Base-by-base conservation (phyloP, 35 echinoderm and acorn worm species). In the Heliocidaris erythrogramma region DNA sequence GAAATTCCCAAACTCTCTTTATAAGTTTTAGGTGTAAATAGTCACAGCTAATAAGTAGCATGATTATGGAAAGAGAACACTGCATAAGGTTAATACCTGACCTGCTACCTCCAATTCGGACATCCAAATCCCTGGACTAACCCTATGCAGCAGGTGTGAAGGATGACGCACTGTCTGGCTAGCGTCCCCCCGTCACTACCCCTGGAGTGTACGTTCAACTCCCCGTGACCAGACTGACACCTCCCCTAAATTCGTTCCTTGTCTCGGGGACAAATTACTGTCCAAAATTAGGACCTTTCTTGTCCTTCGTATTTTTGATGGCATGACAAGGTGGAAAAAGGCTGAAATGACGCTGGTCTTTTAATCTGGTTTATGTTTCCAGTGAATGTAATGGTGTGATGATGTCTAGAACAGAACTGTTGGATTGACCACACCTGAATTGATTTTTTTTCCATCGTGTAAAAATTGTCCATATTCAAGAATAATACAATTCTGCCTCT, bases 241-340 rank as follows among this genome's bases (percentile, higher is more conserved):
- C 65, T 78, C 65, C 65, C 65, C 65, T 78, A 78, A 18, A 78
- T 78, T 78, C n/a, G 65, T 78, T 29, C 65, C 65, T 78, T 78
- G 65, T 78, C 65, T 78, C 65, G 7, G 65, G 65, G 65, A 27
- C 27, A 78, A 24, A 27, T 78, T 78, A n/a, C 21, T 78, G 65
- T 78, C 21, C 65, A 78, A 78, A 78, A 78, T 78, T 78, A 78
- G 65, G 65, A 27, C 65, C 27, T 78, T 78, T 78, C 17, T 21
- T 78, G 65, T 78, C 65, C 65, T 78, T 78, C 65, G 8, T 6
- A n/a, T 78, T 7, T 5, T 78, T 78, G 17, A n/a, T n/a, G 17
- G 65, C 65, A 78, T n/a, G 27, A 78, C 65, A 78, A 78, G 65
- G 65, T 78, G 65, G 65, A 78, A n/a, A 78, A 18, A 27, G 6